phyloP scores from a whole-genome alignment of 2,888 invertebrate genomes.

The Hedya salicella region DNA sequence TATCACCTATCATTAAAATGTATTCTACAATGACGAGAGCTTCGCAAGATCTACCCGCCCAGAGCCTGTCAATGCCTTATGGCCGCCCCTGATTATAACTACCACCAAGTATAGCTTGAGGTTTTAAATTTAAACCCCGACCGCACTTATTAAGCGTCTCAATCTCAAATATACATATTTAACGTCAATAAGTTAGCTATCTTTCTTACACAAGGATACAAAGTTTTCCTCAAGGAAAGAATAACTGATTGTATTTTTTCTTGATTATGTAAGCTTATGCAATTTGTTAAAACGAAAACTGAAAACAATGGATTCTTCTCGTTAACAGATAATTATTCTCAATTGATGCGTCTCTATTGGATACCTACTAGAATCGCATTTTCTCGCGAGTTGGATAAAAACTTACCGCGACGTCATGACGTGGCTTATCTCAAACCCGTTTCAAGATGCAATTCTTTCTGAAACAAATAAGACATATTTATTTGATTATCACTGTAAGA shows the following conservation, averaged over 20 bases:
- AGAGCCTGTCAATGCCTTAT: too few relatives aligned
- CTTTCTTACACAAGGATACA: neutral
- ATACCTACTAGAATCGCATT: neutral
- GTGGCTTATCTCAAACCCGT: slow-evolving; percentile 49
- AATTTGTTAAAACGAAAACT: neutral
- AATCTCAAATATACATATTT: neutral
- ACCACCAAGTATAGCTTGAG: slow-evolving; percentile 10
- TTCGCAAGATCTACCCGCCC: too few relatives aligned
- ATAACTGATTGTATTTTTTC: neutral
- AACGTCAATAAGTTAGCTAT: neutral
- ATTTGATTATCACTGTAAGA: neutral
- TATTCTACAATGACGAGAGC: too few relatives aligned
- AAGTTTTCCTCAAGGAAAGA: neutral
- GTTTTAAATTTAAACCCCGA: slow-evolving; percentile 10
- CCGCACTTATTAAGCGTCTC: neutral
- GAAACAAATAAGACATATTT: slow-evolving; percentile 55
- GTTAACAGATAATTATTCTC: neutral
- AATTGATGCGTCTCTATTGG: neutral
- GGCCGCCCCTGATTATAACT: slow-evolving; percentile 16
- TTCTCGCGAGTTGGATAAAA: neutral
- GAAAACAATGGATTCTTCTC: neutral
- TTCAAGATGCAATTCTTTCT: slow-evolving; percentile 57
- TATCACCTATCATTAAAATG: too few relatives aligned
- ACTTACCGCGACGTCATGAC: slow-evolving; percentile 75
- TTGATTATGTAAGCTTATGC: neutral